Percentiles rank a stretch among this genome's conserved stretches.
These are phyloP conservation scores for Dendropsophus ebraccatus DNA, from an alignment of 2,113 vertebrate genomes.

Conservation along the genomic window DNA sequence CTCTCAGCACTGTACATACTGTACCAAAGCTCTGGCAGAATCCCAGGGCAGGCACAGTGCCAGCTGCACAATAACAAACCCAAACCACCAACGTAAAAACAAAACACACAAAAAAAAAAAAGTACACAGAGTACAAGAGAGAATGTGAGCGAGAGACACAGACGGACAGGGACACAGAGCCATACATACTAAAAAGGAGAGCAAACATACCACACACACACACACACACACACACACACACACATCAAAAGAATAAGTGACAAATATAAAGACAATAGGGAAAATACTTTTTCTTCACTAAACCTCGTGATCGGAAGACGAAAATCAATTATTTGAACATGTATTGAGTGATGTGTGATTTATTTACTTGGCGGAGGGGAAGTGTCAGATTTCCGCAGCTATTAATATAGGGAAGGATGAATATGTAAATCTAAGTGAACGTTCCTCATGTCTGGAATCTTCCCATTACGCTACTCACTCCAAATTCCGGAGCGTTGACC, in stretches of 20 bases:
- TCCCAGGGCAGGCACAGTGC: conserved; percentile 81
- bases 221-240: not conserved
- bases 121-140: too few species aligned
- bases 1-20: conserved; percentile 97
- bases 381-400: not conserved
- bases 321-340: too few species aligned
- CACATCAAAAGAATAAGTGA: not conserved
- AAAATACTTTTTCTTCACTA: too few species aligned
- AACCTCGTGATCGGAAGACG: too few species aligned
- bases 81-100: conserved; percentile 66
- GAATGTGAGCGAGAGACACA: too few species aligned
- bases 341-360: too few species aligned
- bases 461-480: too few species aligned
- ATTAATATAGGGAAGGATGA: not conserved
- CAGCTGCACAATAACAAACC: conserved; percentile 86
- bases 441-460: too few species aligned
- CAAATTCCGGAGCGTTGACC: not conserved
- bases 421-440: too few species aligned
- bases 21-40: conserved; percentile 89
- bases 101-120: conserved; percentile 37
- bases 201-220: not conserved
- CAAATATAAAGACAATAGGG: accelerated
- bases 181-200: not conserved
- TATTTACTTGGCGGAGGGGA: too few species aligned
- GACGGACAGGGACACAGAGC: not conserved